Base-by-base conservation (phyloP, 1,140 invertebrate species). In the Frieseomelitta varia region DNA sequence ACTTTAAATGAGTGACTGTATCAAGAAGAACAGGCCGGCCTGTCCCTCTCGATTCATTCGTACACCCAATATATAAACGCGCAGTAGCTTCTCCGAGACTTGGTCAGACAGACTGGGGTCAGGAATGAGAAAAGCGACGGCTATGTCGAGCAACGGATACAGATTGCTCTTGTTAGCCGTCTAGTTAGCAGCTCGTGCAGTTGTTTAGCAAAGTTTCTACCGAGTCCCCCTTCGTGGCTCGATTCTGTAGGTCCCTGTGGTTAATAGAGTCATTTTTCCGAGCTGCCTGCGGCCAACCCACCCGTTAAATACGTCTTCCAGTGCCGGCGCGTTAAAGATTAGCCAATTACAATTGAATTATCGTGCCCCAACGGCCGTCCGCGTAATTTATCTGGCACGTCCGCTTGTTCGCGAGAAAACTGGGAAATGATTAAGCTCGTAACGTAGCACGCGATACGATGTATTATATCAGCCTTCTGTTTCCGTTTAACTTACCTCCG, bases 181-280 rank as follows among this genome's bases (percentile, higher is more conserved):
- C 90, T 93, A 93, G 93, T 94, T 94, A 94, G 92, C 93, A 92
- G 91, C 91, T 88, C 87, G 86, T 85, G 84, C 86, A 78, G 89
- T 92, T 93, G 91, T 93, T 93, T 88, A 90, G 90, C 87, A 92
- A 93, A 94, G 93, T 95, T 94, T 92, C 76, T 87, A 56, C 72
- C 2, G 30, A 2, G 73, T 72, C 85, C 84, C 81, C 88, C 86
- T 93, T 93, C 75, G 71, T 67, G 65, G 77, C 87, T 30, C 90
- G 76, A 79, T 90, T 71, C 87, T 80, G 56, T 85, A 87, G 91
- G 89, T 91, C 92, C 88, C 84, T 91, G 77, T 86, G 73, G 91
- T 92, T 94, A 94, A 95, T 95, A 93, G 94, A 95, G 94, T 95
- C 94, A 95, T 95, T 95, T 95, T 95, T 95, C 93, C 89, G 89